phyloP scores from a whole-genome alignment of 1,140 invertebrate species.

The Drosophila bipectinata region DNA sequence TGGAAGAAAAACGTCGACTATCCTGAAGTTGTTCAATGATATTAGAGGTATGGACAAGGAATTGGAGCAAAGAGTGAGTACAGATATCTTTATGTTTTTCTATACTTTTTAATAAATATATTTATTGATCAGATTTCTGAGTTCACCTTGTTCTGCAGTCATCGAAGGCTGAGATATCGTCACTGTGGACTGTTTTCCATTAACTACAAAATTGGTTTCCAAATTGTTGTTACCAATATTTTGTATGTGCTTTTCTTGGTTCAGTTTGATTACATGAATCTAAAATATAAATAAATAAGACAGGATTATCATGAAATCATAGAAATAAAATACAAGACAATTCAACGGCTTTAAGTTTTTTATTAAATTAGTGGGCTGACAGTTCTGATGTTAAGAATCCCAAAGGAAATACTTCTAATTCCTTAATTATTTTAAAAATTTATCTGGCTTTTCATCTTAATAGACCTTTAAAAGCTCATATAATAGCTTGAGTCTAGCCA shows the following conservation, averaged over 20 bases:
- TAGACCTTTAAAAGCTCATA: background rate
- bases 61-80: conserved; percentile 40
- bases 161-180: conserved; percentile 26
- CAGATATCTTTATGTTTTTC: background rate
- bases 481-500: background rate
- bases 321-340: too few relatives aligned
- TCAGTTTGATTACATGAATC: conserved; percentile 59
- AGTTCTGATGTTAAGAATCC: background rate
- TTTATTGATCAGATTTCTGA: conserved; percentile 30
- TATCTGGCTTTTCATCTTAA: background rate
- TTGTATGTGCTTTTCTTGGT: conserved; percentile 57
- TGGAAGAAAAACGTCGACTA: conserved; percentile 26
- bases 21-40: conserved; percentile 48
- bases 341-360: too few relatives aligned
- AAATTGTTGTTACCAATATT: conserved; percentile 38
- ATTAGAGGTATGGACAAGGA: background rate
- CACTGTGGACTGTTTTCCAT: conserved; percentile 52
- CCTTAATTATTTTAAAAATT: background rate
- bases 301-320: background rate
- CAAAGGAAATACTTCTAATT: too few relatives aligned
- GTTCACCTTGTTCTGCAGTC: conserved; percentile 48
- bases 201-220: conserved; percentile 55
- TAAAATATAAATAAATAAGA: conserved; percentile 9
- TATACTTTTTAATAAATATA: background rate
- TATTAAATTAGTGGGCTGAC: background rate